Base-by-base conservation (phyloP, 2,113 vertebrate genomes). In the Rhea pennata region DNA sequence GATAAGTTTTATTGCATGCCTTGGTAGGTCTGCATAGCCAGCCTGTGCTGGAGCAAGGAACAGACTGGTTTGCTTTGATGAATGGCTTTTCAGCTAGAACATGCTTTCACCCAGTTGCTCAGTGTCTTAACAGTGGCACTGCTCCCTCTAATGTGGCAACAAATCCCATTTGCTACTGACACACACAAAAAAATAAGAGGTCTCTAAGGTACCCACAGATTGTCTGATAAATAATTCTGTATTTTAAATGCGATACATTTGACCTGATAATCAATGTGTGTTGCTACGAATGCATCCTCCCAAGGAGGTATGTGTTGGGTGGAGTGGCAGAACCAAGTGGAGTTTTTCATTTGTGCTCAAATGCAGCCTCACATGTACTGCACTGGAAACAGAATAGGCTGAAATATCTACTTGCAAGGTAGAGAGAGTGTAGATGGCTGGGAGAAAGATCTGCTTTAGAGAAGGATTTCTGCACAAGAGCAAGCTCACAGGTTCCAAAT, bases 241-340 rank as follows among this genome's bases (percentile, higher is more conserved):
- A 13, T 2, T 61, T 92, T 58, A 73, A 87, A 86, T 36, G 15
- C 2, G n/a, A 4, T 20, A 24, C 0, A 0, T 44, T 44, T 73
- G 10, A 53, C 10, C 10, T 48, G 27, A 31, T 54, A 76, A 67
- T 4, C 2, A n/a, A 9, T 4, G 7, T 53, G 22, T 40, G 22
- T 44, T 58, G 10, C 33, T 84, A 40, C 6, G 69, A 61, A 2
- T 40, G 8, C 24, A 40, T 12, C 16, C 80, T 46, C 4, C 21
- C 15, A 19, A 16, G 11, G 10, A 83, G 11, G 8, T 23, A 7
- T 12, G 12, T 70, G 21, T 14, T 50, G 65, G 15, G 7, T 11
- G 8, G 12, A 73, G 29, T 33, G 20, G 24, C 31, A 87, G 48
- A 74, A 51, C 36, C 54, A 56, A 79, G 31, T 12, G 8, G 31